Evolutionary conservation across 2,113 vertebrate genomes (phyloP), one percentile per base, ranked within the genome.

Genomic region (Phrynosoma blainvillii): DNA sequence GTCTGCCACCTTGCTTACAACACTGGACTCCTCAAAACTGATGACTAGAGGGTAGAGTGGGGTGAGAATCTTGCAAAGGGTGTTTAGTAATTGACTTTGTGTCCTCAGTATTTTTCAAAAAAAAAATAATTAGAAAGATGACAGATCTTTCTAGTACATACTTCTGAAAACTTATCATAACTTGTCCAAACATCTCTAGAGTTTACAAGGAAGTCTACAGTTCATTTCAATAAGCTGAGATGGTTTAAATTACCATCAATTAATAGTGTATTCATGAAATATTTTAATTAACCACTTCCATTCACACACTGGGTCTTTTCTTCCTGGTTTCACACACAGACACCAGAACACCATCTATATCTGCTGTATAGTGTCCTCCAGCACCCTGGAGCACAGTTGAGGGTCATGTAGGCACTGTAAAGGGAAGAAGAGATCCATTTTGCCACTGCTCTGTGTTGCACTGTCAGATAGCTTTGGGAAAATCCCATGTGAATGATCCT

Each of bases 141-240:
- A 89, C 12, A 76, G 2, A 11, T 59, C 36, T 27, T 85, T 27
- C 2, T 65, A 16, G 12, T 16, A 65, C 3, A 65, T 42, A 84
- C 62, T 3, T 54, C 16, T 1, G 5, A 7, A 77, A 84, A 40
- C 83, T 42, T 75, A 23, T 84, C 83, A 89, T 74, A 0, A 18
- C 81, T 90, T 56, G 12, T 25, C 42, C 3, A 86, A 71, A 10
- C 30, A 81, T 16, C 74, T 90, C 76, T 74, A 87, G 0, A 77
- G 11, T 1, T 87, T n/a, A 66, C 66, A 87, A 0, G 79, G 27
- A 86, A 56, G 1, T 14, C 16, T 71, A 16, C 56, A 68, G 18
- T 84, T 59, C 88, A 68, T 81, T 73, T 71, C 82, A 84, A 30
- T 52, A 32, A 10, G 18, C 20, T 32, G 14, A 32, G 30, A 54